These are phyloP conservation scores for Apodemia hepburni DNA, from an alignment of 2,888 invertebrate species.

Conservation along the genomic window DNA sequence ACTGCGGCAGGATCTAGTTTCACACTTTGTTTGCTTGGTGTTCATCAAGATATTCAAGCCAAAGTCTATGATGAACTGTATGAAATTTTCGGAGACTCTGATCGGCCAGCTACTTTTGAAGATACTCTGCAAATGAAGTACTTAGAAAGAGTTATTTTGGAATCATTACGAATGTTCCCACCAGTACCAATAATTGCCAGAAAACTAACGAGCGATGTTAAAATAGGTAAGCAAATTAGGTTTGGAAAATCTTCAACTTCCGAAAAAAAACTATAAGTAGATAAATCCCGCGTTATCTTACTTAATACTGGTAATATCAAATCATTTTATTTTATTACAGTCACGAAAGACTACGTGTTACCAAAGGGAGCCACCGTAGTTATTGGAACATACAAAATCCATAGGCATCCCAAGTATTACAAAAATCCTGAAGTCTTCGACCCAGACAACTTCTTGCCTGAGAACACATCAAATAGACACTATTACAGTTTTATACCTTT, in stretches of 20 bases:
- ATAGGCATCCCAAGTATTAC: constrained; percentile 83
- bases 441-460: constrained; percentile 90
- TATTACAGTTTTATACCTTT: constrained; percentile 91
- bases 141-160: constrained; percentile 88
- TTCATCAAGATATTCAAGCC: constrained; percentile 89
- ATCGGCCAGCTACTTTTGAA: constrained; percentile 87
- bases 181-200: constrained; percentile 90
- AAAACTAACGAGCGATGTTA: constrained; percentile 84
- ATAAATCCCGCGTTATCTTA: neutral
- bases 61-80: constrained; percentile 87
- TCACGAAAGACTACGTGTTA: constrained; percentile 81
- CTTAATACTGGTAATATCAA: neutral
- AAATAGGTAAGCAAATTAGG: constrained; percentile 71
- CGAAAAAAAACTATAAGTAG: neutral
- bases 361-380: constrained; percentile 87
- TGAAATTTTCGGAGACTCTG: constrained; percentile 88
- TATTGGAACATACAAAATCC: constrained; percentile 83
- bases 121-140: constrained; percentile 92
- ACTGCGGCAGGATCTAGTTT: constrained; percentile 91
- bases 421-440: constrained; percentile 86
- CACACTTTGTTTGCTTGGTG: constrained; percentile 90
- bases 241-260: too few relatives aligned
- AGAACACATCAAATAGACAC: constrained; percentile 86
- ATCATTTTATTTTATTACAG: constrained; percentile 47
- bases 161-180: constrained; percentile 88